Conservation (phyloP, 1,140 invertebrate species). For the Halictus rubicundus region DNA sequence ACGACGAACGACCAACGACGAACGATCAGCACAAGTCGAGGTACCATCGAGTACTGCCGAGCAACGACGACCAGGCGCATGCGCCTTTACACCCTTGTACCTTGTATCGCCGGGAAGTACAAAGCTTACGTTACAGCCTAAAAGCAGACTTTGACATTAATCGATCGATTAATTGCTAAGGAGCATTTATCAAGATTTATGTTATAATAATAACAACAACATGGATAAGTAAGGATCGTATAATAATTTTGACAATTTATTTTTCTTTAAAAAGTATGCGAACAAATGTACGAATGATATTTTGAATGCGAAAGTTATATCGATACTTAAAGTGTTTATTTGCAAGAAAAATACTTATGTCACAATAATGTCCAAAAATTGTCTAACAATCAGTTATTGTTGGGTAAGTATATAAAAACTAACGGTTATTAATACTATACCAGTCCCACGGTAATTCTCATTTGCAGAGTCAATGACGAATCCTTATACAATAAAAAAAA, state of each 20-base stretch:
- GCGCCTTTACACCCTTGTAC: not conserved
- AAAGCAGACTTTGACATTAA: no score
- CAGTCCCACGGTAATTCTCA: not conserved
- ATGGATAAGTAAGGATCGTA: no score
- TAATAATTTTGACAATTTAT: no score
- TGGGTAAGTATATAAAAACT: constrained; percentile 21
- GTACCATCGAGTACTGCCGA: constrained; percentile 36
- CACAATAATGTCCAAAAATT: constrained; percentile 11
- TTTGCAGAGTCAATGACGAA: not conserved
- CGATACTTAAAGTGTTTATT: constrained; percentile 10
- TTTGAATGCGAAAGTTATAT: not conserved
- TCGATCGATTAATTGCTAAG: no score
- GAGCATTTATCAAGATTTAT: no score
- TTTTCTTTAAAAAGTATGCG: no score
- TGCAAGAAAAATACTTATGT: constrained; percentile 22
- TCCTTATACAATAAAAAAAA: not conserved
- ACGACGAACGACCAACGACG: constrained; percentile 1
- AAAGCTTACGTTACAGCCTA: not conserved
- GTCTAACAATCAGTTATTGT: constrained; percentile 1
- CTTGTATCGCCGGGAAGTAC: not conserved
- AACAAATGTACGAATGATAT: not conserved
- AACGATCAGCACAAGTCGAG: constrained; percentile 7
- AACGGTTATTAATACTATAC: constrained; percentile 5
- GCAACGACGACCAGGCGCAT: constrained; percentile 9
- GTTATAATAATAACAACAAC: no score